A percentile compares a stretch with the other conserved stretches of the same genome.
Evolutionary conservation across 2,113 vertebrate genomes (phyloP).

Genomic region (Odontesthes bonariensis): DNA sequence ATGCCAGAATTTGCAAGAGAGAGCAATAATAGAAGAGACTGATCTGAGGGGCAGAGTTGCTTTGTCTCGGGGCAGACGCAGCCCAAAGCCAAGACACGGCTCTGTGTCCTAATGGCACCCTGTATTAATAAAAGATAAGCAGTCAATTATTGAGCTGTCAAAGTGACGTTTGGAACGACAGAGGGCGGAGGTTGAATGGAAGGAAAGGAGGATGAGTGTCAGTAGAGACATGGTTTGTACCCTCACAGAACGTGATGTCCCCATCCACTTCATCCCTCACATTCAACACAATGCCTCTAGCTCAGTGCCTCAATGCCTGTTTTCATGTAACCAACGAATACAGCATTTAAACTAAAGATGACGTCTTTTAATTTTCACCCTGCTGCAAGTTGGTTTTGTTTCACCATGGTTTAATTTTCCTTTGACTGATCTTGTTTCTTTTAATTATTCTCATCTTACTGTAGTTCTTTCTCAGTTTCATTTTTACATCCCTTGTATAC

Average conservation of each 20-base stretch:
- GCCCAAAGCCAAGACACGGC: conserved; percentile 29
- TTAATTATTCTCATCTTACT: neutral
- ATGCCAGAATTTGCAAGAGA: conserved; percentile 30
- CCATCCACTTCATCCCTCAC: neutral
- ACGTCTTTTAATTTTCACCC: neutral
- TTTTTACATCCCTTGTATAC: neutral
- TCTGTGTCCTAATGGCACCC: conserved; percentile 56
- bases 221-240: neutral
- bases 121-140: conserved; percentile 79
- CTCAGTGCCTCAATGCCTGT: conserved; percentile 7
- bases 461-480: neutral
- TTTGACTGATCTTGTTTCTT: conserved; percentile 1
- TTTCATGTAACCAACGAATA: conserved; percentile 7
- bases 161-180: conserved; percentile 18
- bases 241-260: neutral
- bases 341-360: neutral
- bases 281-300: neutral
- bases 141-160: conserved; percentile 76
- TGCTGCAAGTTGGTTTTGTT: neutral
- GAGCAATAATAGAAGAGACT: conserved; percentile 23
- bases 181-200: neutral
- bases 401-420: neutral
- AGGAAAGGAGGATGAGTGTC: conserved; percentile 8
- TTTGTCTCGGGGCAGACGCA: conserved; percentile 48
- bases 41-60: conserved; percentile 7